Evolutionary conservation across 2,888 invertebrate genomes (phyloP).

Genomic region (Protophormia terraenovae): DNA sequence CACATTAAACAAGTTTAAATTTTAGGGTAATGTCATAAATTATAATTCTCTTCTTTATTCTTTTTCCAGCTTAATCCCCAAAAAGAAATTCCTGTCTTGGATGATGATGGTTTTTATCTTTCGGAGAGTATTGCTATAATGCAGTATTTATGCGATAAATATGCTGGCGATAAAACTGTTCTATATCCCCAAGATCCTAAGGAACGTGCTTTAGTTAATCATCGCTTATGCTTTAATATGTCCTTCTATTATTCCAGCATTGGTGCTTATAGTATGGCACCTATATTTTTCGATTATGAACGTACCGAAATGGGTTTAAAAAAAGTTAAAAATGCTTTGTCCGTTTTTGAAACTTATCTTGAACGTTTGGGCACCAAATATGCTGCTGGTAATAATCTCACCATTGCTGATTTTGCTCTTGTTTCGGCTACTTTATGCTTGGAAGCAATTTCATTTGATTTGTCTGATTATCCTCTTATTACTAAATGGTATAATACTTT

Average conservation of each 20-base stretch:
- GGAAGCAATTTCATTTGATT: conserved; percentile 87
- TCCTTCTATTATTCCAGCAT: conserved; percentile 88
- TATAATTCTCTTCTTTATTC: conserved; percentile 9
- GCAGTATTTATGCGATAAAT: conserved; percentile 89
- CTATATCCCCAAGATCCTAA: conserved; percentile 88
- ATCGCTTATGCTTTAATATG: conserved; percentile 89
- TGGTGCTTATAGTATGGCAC: conserved; percentile 83
- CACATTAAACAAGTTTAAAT: not conserved
- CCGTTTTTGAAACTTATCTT: conserved; percentile 86
- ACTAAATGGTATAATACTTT: conserved; percentile 87
- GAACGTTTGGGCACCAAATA: conserved; percentile 84
- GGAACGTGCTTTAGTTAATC: conserved; percentile 88
- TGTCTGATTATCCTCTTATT: conserved; percentile 84
- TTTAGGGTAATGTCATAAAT: no score
- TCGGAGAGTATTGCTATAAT: conserved; percentile 88
- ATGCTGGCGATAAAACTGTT: conserved; percentile 84
- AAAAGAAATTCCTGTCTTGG: conserved; percentile 89
- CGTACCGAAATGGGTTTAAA: conserved; percentile 86
- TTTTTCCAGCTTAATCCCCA: conserved; percentile 87
- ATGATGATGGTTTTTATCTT: conserved; percentile 89
- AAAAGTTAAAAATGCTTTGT: conserved; percentile 86
- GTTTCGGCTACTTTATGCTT: conserved; percentile 88
- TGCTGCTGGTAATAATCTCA: conserved; percentile 86
- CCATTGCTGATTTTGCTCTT: conserved; percentile 89
- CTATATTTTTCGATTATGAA: conserved; percentile 89